Evolutionary conservation across 2,797 vertebrate genomes (phyloP), one percentile per base, ranked within the genome.

Genomic region (Antennarius maculatus): DNA sequence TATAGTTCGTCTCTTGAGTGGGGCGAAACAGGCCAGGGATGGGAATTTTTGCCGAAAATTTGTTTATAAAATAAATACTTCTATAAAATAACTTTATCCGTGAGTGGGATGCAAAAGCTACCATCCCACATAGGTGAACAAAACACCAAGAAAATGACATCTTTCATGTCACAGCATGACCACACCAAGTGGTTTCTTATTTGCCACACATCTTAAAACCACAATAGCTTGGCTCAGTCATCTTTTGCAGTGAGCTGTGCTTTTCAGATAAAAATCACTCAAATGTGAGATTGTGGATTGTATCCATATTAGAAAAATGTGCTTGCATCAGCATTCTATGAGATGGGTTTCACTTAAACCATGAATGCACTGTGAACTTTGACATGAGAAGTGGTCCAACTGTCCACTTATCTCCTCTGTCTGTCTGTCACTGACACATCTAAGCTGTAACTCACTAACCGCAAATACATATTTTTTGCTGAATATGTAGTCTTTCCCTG

Each of bases 241-340:
- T 84, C 76, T 67, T 67, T 71, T 14, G 47, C 70, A 47, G 71
- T 39, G 52, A 81, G 77, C 75, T 89, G 80, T 84, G 85, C 74
- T 87, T 88, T 84, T 77, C 79, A 88, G 89, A 93, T 91, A 91
- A 90, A 89, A 92, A 93, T 92, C 88, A 82, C 86, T 90, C 82
- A 83, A 84, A 91, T 79, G 82, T 83, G 61, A 81, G 68, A 81
- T 81, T 72, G 80, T 47, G 48, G 88, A 88, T 83, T 88, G 82
- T 77, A 79, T 84, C 80, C 82, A 87, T 92, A 92, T 90, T 89
- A 88, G 77, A 87, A 88, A 92, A 87, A 91, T 58, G 74, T 88
- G 90, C 91, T 86, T 48, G 79, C 85, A 69, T 83, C 88, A 90
- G 92, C 91, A 72, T 77, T 88, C 86, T 47, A 54, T 13, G 48